These are phyloP conservation scores for Oxyura jamaicensis DNA, from an alignment of 2,113 vertebrate species.

Conservation along the genomic window DNA sequence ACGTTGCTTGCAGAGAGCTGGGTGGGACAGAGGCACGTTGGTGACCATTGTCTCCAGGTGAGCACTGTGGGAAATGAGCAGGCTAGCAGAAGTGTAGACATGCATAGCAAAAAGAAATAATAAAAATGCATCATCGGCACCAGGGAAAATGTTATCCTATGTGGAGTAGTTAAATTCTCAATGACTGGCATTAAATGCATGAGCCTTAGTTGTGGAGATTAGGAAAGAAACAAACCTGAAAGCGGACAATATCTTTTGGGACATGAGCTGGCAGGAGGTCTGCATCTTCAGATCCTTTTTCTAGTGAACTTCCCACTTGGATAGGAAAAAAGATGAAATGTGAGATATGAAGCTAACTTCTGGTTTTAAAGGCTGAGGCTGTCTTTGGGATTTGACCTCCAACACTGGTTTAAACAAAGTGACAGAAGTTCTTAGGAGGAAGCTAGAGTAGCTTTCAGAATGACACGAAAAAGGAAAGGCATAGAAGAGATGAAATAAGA, in stretches of 20 bases:
- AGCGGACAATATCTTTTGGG: neutral
- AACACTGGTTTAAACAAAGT: neutral
- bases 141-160: neutral
- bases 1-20: neutral
- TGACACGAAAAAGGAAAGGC: neutral
- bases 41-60: neutral
- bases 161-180: neutral
- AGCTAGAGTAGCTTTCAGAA: neutral
- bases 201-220: neutral
- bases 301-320: neutral
- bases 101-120: neutral
- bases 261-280: neutral
- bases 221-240: neutral
- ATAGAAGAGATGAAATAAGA: neutral
- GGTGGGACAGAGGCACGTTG: neutral
- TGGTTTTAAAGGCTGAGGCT: neutral
- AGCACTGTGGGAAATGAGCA: neutral
- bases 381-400: constrained; percentile 12
- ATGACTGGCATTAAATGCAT: neutral
- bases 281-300: neutral
- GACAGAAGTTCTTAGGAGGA: neutral
- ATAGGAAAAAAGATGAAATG: neutral
- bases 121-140: neutral
- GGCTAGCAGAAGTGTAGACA: neutral
- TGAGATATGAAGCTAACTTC: neutral